Evolutionary conservation across 1,140 invertebrate genomes (phyloP).

Genomic region (Brachionus paranguensis): DNA sequence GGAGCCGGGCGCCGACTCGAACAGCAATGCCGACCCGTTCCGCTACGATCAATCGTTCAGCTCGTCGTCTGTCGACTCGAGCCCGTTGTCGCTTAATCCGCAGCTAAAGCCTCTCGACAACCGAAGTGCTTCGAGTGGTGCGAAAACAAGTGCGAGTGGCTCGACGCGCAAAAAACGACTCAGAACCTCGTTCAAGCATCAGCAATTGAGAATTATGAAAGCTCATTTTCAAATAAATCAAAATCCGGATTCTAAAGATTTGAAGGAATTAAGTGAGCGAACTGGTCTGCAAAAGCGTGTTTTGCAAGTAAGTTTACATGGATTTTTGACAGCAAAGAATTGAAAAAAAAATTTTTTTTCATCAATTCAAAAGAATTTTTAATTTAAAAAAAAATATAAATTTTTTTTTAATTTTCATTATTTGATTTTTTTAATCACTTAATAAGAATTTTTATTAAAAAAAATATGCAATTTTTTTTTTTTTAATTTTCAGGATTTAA

Average conservation of each 20-base stretch:
- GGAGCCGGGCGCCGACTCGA: background rate
- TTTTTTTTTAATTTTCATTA: background rate
- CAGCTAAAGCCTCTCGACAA: slow-evolving; percentile 23
- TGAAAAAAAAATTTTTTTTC: background rate
- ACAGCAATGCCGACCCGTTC: background rate
- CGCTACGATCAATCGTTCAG: slow-evolving; percentile 4
- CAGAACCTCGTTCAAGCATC: slow-evolving; percentile 94
- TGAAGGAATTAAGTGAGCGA: slow-evolving; percentile 93
- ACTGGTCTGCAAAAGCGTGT: slow-evolving; percentile 95
- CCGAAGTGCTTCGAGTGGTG: background rate
- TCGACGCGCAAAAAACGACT: slow-evolving; percentile 66
- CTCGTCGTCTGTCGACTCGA: background rate
- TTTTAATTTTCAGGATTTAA: no score
- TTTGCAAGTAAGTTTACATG: slow-evolving; percentile 71
- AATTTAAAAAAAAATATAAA: background rate
- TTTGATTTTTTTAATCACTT: background rate
- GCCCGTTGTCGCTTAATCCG: background rate
- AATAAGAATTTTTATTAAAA: background rate
- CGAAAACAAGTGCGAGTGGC: background rate
- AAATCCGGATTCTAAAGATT: slow-evolving; percentile 95
- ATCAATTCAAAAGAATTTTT: background rate
- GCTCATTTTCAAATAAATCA: slow-evolving; percentile 97
- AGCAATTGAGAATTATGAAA: slow-evolving; percentile 95
- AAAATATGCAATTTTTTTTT: background rate
- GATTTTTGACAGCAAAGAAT: background rate